Conservation (phyloP, 2,113 vertebrate genomes). For the Xenotilapia flavipinnis region DNA sequence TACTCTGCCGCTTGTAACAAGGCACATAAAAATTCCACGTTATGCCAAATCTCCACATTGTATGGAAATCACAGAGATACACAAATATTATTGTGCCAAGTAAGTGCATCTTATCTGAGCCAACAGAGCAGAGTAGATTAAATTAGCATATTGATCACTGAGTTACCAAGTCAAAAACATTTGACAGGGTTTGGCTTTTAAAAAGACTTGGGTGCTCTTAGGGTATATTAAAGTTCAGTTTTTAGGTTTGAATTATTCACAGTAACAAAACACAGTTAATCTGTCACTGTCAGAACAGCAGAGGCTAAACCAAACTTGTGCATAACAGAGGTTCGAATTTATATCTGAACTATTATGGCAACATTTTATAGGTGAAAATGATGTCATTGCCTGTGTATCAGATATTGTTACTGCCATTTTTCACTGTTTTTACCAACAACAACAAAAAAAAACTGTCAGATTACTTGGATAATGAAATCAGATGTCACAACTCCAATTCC, state of each 20-base stretch:
- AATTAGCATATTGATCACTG: neutral
- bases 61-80: neutral
- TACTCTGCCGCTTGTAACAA: neutral
- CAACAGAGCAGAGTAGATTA: neutral
- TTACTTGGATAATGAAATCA: neutral
- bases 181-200: neutral
- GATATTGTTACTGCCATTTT: neutral
- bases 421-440: neutral
- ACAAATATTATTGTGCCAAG: neutral
- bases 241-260: neutral
- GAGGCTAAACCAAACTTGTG: neutral
- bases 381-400: neutral
- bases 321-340: neutral
- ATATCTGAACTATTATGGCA: neutral
- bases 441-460: neutral
- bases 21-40: neutral
- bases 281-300: neutral
- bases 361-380: neutral
- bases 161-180: neutral
- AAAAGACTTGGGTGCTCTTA: neutral
- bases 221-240: neutral
- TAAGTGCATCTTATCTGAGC: neutral
- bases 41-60: neutral
- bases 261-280: neutral
- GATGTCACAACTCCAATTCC: neutral